phyloP scores from a whole-genome alignment of 2,888 invertebrate species.

The Blera fallax region DNA sequence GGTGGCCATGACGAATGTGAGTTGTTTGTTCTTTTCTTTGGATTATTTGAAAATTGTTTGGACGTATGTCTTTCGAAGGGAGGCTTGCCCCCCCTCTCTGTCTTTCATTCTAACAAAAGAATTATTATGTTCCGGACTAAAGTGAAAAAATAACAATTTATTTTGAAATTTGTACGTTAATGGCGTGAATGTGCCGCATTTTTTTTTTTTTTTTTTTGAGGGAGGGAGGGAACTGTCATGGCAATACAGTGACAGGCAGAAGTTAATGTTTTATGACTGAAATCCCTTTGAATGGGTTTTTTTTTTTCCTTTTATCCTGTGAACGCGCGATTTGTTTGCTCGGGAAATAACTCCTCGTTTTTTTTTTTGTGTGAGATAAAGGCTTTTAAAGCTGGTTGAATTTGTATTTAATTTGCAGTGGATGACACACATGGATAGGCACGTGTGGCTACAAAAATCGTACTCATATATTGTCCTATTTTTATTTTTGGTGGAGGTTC shows the following conservation, averaged over 20 bases:
- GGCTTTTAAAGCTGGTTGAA: too few relatives aligned
- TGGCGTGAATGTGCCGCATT: slow-evolving; percentile 32
- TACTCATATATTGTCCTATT: too few relatives aligned
- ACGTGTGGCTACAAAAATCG: too few relatives aligned
- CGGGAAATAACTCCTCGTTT: background rate
- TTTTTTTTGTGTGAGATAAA: too few relatives aligned
- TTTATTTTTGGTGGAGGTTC: too few relatives aligned
- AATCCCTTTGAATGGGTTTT: background rate
- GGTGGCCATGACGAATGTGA: slow-evolving; percentile 36
- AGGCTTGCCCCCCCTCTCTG: too few relatives aligned
- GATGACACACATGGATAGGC: too few relatives aligned
- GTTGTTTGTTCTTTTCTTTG: slow-evolving; percentile 35
- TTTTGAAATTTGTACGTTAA: slow-evolving; percentile 38
- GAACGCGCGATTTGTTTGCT: background rate
- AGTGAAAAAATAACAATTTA: slow-evolving; percentile 26
- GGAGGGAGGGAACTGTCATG: background rate
- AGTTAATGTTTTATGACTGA: slow-evolving; percentile 45
- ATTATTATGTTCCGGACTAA: slow-evolving; percentile 12
- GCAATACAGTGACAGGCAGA: slow-evolving; percentile 32
- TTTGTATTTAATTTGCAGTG: too few relatives aligned
- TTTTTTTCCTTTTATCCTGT: background rate
- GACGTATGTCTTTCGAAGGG: background rate
- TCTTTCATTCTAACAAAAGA: background rate
- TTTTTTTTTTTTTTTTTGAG: background rate
- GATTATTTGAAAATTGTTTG: slow-evolving; percentile 27